These are phyloP conservation scores for cat (Felis catus) DNA, from an alignment of 2,113 vertebrate genomes.

Conservation along the genomic window F.catus_Fca126_mat1.0 CM031419.1:214798501-214799000, in stretches of 20 bases:
- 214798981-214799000: not conserved
- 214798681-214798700: not conserved
- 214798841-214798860: not conserved
- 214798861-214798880: not conserved
- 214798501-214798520: not conserved
- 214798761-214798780: not conserved
- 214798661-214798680: not conserved
- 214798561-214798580: not conserved
- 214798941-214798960: not conserved
- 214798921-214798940: not conserved
- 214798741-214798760: not conserved
- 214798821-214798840: not conserved
- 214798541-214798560: accelerated
- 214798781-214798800: not conserved
- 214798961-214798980: not conserved
- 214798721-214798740: not conserved
- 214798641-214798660: not conserved
- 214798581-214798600: not conserved
- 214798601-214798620: not conserved
- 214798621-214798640: accelerated
- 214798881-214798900: not conserved
- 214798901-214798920: not conserved
- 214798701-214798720: not conserved
- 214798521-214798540: not conserved
- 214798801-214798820: not conserved